These are phyloP conservation scores for Caenorhabditis elegans DNA, from an alignment of 1,140 invertebrate genomes.

Conservation along the genomic window DNA sequence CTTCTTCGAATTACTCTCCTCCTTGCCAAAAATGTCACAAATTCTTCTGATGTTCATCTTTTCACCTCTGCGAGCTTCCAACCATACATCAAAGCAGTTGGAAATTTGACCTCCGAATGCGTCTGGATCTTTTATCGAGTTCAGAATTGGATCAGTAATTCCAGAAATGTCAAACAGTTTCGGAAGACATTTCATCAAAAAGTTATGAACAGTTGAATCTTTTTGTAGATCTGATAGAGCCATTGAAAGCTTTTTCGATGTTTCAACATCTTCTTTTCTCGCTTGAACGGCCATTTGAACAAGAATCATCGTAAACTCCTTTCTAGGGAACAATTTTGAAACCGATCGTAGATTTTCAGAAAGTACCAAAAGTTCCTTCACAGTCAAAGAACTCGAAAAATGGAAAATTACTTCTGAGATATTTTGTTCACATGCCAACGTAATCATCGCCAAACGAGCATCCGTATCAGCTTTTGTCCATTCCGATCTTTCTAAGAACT, in stretches of 20 bases:
- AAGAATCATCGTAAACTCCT: background rate
- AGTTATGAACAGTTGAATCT: background rate
- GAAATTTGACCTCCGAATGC: background rate
- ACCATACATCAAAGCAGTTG: background rate
- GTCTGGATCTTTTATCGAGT: background rate
- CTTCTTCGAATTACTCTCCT: background rate
- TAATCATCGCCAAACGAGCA: background rate
- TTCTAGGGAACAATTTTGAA: background rate
- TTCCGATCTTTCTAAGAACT: background rate
- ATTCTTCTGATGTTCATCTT: conserved; percentile 16
- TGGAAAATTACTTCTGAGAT: background rate
- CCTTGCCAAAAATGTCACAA: background rate
- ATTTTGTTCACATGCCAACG: background rate
- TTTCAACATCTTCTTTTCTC: background rate
- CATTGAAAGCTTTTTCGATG: background rate
- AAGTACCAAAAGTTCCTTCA: background rate
- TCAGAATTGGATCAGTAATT: background rate
- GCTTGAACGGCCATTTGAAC: background rate
- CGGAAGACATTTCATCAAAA: background rate
- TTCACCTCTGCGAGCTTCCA: background rate
- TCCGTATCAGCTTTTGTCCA: background rate
- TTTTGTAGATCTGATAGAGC: background rate
- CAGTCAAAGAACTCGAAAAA: background rate
- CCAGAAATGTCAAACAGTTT: background rate
- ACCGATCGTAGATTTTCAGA: background rate